phyloP scores from a whole-genome alignment of 2,797 vertebrate genomes.

The Sebastes ruberrimus region DNA sequence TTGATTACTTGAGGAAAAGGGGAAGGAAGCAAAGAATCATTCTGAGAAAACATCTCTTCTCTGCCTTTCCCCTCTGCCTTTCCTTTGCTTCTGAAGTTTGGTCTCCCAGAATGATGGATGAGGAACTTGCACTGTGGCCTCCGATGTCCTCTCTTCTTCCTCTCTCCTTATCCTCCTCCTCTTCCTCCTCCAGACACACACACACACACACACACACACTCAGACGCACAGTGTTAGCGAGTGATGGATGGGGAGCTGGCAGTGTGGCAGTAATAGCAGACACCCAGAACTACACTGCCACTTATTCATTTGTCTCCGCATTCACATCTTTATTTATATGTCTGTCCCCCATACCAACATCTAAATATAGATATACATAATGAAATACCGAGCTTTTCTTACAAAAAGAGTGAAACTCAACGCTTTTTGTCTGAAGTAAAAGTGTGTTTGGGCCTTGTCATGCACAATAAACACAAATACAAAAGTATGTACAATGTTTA shows the following conservation, averaged over 20 bases:
- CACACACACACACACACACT: conserved; percentile 13
- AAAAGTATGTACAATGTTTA: background rate
- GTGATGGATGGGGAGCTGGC: conserved; percentile 78
- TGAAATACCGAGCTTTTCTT: background rate
- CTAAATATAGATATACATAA: conserved; percentile 56
- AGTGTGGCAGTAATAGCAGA: conserved; percentile 75
- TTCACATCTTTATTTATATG: conserved; percentile 68
- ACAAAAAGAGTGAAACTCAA: background rate
- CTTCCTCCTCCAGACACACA: conserved; percentile 46
- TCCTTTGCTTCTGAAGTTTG: conserved; percentile 63
- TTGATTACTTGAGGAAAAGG: conserved; percentile 64
- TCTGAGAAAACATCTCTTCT: conserved; percentile 72
- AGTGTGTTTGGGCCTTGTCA: background rate
- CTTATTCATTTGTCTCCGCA: conserved; percentile 65
- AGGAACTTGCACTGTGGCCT: conserved; percentile 75
- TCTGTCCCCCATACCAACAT: conserved; percentile 29
- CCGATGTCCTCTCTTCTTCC: conserved; percentile 70
- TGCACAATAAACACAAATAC: background rate
- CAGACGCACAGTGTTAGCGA: conserved; percentile 60
- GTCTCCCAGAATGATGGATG: conserved; percentile 69
- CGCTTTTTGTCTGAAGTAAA: background rate
- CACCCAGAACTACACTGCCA: conserved; percentile 64
- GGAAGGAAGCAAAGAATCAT: conserved; percentile 64
- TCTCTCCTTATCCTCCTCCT: conserved; percentile 61
- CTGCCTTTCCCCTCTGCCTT: conserved; percentile 36